A percentile compares a stretch with the other conserved stretches of the same genome.
Conservation (phyloP, 37 sponge, comb jelly and placozoan genomes). For the Geodia barretti region DNA sequence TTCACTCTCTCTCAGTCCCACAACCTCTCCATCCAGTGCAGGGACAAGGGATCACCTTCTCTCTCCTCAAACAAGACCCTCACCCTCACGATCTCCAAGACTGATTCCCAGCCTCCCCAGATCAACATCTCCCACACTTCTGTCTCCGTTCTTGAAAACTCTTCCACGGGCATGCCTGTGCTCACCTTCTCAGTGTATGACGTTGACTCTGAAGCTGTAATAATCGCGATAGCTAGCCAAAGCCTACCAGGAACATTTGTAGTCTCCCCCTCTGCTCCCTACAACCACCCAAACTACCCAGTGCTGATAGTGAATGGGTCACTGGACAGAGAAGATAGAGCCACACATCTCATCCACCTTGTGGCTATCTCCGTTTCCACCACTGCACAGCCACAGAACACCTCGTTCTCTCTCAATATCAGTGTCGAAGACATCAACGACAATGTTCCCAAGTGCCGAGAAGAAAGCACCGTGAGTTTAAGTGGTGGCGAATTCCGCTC, state of each 20-base stretch:
- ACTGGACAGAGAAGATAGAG: background rate
- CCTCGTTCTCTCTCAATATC: background rate
- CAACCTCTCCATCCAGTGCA: background rate
- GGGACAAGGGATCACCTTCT: background rate
- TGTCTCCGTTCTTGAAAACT: background rate
- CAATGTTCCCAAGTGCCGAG: background rate
- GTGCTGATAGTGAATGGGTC: background rate
- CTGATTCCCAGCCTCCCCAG: background rate
- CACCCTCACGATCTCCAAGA: background rate
- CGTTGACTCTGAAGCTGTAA: background rate
- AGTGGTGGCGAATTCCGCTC: background rate
- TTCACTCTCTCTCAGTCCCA: background rate
- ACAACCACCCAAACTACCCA: background rate
- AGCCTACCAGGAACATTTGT: background rate
- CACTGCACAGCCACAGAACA: background rate
- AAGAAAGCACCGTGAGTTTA: background rate
- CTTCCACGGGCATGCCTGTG: background rate
- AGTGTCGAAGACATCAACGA: background rate
- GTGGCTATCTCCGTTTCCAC: background rate
- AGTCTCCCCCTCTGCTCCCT: background rate
- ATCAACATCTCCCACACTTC: background rate
- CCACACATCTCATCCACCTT: background rate
- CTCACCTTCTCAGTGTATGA: background rate
- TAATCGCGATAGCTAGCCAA: background rate
- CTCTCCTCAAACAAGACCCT: background rate